A percentile compares a stretch with the other conserved stretches of the same genome.
phyloP scores from a whole-genome alignment of 2,888 invertebrate species.

The Tipula unca region DNA sequence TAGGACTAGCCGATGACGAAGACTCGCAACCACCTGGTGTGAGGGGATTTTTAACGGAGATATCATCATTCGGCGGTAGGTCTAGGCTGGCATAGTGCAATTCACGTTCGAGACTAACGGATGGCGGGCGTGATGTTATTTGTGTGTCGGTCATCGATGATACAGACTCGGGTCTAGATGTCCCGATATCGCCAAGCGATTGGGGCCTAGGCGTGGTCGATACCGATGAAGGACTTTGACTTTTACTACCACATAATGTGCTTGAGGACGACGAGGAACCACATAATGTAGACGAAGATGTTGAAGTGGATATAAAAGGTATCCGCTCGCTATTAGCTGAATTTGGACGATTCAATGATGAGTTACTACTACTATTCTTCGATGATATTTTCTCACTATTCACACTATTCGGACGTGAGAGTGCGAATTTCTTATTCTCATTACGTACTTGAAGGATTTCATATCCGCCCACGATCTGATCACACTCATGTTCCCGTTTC shows the following conservation, averaged over 20 bases:
- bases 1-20: slow-evolving; percentile 31
- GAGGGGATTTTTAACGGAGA: slow-evolving; percentile 29
- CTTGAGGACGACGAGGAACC: slow-evolving; percentile 27
- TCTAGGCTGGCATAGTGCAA: slow-evolving; percentile 61
- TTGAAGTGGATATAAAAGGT: slow-evolving; percentile 29
- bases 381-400: slow-evolving; percentile 35
- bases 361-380: slow-evolving; percentile 23
- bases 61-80: slow-evolving; percentile 35
- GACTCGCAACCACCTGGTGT: slow-evolving; percentile 25
- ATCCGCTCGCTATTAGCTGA: slow-evolving; percentile 32
- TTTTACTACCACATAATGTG: slow-evolving; percentile 28
- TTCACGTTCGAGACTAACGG: slow-evolving; percentile 41
- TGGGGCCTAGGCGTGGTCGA: slow-evolving; percentile 24
- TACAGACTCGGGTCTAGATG: slow-evolving; percentile 35
- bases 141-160: neutral
- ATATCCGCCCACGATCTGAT: slow-evolving; percentile 31
- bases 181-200: slow-evolving; percentile 25
- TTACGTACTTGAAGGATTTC: slow-evolving; percentile 36
- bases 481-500: slow-evolving; percentile 23
- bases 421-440: slow-evolving; percentile 32
- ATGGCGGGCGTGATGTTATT: slow-evolving; percentile 33
- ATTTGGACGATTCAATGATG: slow-evolving; percentile 28
- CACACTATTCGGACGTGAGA: slow-evolving; percentile 38
- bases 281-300: slow-evolving; percentile 29
- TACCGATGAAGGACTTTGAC: slow-evolving; percentile 26